These are phyloP conservation scores for Drosophila ambigua DNA, from an alignment of 1,140 invertebrate genomes.

Conservation along the genomic window DNA sequence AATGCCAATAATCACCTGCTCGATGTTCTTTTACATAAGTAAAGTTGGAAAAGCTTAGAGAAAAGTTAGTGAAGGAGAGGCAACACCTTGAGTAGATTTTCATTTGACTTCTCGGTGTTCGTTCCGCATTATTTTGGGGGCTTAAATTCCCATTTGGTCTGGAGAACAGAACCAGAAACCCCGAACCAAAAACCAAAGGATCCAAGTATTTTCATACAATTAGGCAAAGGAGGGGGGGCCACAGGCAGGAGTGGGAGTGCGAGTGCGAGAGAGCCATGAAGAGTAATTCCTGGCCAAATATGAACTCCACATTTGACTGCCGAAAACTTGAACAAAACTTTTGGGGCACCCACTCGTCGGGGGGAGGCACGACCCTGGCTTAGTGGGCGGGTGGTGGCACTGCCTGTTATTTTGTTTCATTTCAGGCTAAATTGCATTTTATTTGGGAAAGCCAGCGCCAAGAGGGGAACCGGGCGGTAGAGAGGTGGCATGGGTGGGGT, in stretches of 20 bases:
- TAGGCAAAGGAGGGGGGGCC: conserved; percentile 45
- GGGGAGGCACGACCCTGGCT: not conserved
- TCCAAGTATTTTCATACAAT: conserved; percentile 78
- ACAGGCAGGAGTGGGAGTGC: not conserved
- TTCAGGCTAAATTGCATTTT: conserved; percentile 65
- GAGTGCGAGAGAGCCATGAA: not conserved
- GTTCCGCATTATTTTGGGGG: conserved; percentile 4
- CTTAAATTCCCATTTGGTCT: conserved; percentile 66
- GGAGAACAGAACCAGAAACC: not conserved
- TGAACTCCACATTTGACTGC: conserved; percentile 61
- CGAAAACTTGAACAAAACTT: conserved; percentile 54
- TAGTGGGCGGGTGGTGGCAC: not conserved
- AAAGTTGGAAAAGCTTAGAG: not conserved
- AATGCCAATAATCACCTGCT: conserved; percentile 15
- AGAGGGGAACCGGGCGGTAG: not conserved
- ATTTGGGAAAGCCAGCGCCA: conserved; percentile 29
- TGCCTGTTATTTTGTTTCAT: conserved; percentile 66
- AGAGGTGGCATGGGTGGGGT: not conserved
- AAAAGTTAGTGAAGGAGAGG: conserved; percentile 10
- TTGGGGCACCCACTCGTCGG: conserved; percentile 35
- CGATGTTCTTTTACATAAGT: not conserved
- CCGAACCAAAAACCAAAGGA: conserved; percentile 37
- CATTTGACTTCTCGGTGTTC: conserved; percentile 24
- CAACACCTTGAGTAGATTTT: conserved; percentile 37
- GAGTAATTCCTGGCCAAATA: conserved; percentile 44